phyloP scores from a whole-genome alignment of 64 coral and sea anemone species.

The Acropora yongei region DNA sequence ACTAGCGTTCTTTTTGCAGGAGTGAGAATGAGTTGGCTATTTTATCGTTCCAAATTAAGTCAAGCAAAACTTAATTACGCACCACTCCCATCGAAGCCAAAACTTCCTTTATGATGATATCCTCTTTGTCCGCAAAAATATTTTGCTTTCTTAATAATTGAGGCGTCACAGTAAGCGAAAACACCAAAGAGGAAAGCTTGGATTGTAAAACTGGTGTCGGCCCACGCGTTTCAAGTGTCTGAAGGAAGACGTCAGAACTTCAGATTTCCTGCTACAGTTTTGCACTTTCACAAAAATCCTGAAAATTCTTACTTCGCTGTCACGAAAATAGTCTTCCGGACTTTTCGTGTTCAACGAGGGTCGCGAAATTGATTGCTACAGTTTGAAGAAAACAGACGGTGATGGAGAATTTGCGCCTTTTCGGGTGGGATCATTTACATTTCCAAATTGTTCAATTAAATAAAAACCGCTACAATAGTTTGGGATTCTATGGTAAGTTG shows the following conservation, averaged over 20 bases:
- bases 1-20: no score
- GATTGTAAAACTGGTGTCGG: not conserved
- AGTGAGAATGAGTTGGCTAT: no score
- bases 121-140: no score
- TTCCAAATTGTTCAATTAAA: not conserved
- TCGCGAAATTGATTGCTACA: not conserved
- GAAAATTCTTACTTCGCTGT: not conserved
- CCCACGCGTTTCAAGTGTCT: not conserved
- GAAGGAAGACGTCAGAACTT: not conserved
- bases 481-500: no score
- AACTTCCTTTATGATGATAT: no score
- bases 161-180: not conserved
- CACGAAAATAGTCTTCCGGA: not conserved
- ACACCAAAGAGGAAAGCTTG: not conserved
- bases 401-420: not conserved
- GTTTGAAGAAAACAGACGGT: no score
- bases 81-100: no score
- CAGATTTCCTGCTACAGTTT: not conserved
- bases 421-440: not conserved
- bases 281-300: not conserved
- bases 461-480: no score
- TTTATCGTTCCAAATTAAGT: no score
- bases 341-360: not conserved
- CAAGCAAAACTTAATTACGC: no score
- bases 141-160: no score